Evolutionary conservation across 35 echinoderm and acorn worm genomes (phyloP).

Genomic region (Acanthaster planci): DNA sequence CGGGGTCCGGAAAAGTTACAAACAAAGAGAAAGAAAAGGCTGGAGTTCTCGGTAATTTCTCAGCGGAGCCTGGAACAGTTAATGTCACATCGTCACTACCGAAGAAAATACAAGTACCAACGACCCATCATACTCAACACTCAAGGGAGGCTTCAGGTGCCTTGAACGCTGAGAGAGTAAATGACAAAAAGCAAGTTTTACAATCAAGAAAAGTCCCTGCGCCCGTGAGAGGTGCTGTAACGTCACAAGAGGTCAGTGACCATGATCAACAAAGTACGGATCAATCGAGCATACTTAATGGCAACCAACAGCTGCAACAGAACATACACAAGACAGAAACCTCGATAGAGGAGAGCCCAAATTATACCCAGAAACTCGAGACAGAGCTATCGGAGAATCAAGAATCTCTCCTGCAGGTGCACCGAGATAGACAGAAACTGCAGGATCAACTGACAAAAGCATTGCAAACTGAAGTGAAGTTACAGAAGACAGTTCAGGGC

Average conservation of each 20-base stretch:
- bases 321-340: background rate
- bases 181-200: background rate
- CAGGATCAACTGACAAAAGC: conserved; percentile 4
- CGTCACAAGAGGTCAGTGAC: background rate
- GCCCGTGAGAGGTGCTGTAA: background rate
- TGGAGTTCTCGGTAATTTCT: no score
- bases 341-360: no score
- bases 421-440: background rate
- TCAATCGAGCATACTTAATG: no score
- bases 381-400: background rate
- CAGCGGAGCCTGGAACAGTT: no score
- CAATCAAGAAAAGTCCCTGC: background rate
- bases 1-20: no score
- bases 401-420: background rate
- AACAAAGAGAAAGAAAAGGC: no score
- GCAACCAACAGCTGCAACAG: background rate
- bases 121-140: no score
- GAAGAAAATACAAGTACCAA: no score
- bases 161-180: no score
- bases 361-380: background rate
- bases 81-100: no score
- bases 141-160: no score
- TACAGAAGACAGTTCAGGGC: background rate
- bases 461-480: conserved; percentile 8
- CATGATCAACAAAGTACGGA: background rate